Conservation (phyloP, 2,888 invertebrate species). For the Fragum sueziense region DNA sequence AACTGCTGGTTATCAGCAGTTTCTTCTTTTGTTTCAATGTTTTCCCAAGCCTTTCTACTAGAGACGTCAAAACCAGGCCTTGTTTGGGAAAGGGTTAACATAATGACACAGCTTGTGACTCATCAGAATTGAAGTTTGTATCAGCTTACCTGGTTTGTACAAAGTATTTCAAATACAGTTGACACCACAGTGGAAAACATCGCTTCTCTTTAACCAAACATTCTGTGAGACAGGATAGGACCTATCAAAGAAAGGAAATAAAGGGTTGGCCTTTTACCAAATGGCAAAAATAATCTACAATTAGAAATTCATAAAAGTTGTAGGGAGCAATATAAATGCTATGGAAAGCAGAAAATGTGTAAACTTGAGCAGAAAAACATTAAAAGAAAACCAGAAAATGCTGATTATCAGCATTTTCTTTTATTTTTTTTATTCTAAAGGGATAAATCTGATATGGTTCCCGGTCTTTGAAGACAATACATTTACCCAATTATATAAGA, state of each 20-base stretch:
- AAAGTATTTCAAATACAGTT: slow-evolving; percentile 87
- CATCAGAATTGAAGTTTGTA: no score
- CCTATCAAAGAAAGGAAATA: slow-evolving; percentile 69
- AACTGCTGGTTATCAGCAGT: background rate
- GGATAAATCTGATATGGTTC: no score
- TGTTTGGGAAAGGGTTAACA: slow-evolving; percentile 15
- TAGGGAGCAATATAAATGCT: background rate
- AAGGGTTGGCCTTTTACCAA: background rate
- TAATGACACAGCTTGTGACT: no score
- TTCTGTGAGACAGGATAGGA: slow-evolving; percentile 85
- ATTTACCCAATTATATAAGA: no score
- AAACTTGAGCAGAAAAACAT: background rate
- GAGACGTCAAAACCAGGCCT: no score
- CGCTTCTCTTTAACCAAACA: slow-evolving; percentile 87
- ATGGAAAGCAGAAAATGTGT: background rate
- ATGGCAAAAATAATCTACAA: background rate
- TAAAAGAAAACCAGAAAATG: background rate
- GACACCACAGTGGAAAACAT: slow-evolving; percentile 88
- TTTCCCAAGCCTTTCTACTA: background rate
- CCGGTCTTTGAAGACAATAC: no score
- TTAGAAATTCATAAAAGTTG: background rate
- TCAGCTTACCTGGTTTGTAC: slow-evolving; percentile 85
- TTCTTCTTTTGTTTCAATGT: background rate
- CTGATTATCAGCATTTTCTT: background rate
- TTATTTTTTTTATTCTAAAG: no score